A percentile compares a stretch with the other conserved stretches of the same genome.
phyloP scores from a whole-genome alignment of 2,888 invertebrate genomes.

The Autographa gamma region DNA sequence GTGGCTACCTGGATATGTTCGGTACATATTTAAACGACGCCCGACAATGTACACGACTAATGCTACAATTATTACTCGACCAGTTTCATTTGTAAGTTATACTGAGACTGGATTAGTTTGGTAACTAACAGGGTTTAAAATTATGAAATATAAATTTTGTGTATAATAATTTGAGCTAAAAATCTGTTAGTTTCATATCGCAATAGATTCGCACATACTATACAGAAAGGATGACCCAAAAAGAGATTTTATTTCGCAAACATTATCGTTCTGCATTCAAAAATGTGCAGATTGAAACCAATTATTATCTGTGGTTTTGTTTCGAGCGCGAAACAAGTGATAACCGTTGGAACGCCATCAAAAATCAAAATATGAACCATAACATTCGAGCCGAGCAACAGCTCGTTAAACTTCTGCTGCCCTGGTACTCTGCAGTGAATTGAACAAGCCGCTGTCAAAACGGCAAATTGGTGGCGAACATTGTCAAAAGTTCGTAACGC shows the following conservation, averaged over 20 bases:
- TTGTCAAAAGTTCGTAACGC: constrained; percentile 2
- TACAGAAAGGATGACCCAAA: too few species aligned
- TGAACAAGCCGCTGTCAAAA: constrained; percentile 5
- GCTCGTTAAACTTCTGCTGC: constrained; percentile 1
- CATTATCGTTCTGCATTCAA: constrained; percentile 1
- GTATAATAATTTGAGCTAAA: too few species aligned
- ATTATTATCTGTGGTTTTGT: constrained; percentile 36
- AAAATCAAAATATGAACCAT: constrained; percentile 1
- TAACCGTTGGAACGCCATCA: neutral
- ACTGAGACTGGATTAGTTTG: too few species aligned
- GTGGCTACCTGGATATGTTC: constrained; percentile 36
- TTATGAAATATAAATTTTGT: too few species aligned
- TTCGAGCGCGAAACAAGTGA: neutral
- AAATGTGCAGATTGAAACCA: constrained; percentile 31
- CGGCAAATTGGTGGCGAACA: constrained; percentile 5
- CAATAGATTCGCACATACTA: too few species aligned
- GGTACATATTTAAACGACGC: constrained; percentile 53
- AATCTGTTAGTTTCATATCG: too few species aligned
- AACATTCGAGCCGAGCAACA: neutral
- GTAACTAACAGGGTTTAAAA: too few species aligned
- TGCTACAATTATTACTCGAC: constrained; percentile 10
- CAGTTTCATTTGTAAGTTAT: neutral
- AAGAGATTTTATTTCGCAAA: too few species aligned
- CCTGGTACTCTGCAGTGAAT: constrained; percentile 2
- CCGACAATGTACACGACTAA: constrained; percentile 33